Conservation (phyloP, 2,113 vertebrate genomes). For the Anoura caudifer region DNA sequence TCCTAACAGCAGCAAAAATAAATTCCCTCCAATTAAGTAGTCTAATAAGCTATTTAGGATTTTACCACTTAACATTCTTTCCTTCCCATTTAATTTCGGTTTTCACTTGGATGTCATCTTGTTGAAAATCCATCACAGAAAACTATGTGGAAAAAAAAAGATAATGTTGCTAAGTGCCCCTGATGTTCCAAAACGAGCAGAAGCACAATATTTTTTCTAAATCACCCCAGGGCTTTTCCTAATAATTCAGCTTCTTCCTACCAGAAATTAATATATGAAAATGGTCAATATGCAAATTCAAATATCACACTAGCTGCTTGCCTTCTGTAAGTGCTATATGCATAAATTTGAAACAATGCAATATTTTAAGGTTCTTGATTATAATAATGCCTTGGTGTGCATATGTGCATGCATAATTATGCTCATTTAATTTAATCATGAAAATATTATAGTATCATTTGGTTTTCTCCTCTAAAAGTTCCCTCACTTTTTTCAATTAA, state of each 20-base stretch:
- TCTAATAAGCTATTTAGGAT: constrained; percentile 69
- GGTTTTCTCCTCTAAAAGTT: constrained; percentile 73
- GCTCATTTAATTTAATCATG: constrained; percentile 75
- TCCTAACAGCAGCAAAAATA: constrained; percentile 70
- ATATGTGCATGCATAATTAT: constrained; percentile 71
- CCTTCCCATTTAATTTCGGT: constrained; percentile 66
- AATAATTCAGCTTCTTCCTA: constrained; percentile 54
- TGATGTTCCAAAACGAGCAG: constrained; percentile 54
- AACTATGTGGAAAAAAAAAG: constrained; percentile 59
- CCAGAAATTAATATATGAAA: constrained; percentile 65
- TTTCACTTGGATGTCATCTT: constrained; percentile 71
- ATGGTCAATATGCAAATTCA: constrained; percentile 55
- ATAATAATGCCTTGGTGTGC: constrained; percentile 67
- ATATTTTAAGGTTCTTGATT: constrained; percentile 65
- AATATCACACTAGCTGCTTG: constrained; percentile 63
- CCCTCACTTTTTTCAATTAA: constrained; percentile 53
- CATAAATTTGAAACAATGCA: constrained; percentile 70
- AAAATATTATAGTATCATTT: constrained; percentile 72
- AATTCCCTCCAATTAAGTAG: constrained; percentile 74
- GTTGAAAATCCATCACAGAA: constrained; percentile 54
- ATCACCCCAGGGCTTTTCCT: constrained; percentile 43
- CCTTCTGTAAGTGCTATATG: constrained; percentile 64
- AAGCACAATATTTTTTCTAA: constrained; percentile 61
- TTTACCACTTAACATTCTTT: constrained; percentile 73
- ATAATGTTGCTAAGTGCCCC: constrained; percentile 68